These are phyloP conservation scores for Pantherophis alleghaniensis DNA, from an alignment of 2,797 vertebrate species.

Conservation along the genomic window DNA sequence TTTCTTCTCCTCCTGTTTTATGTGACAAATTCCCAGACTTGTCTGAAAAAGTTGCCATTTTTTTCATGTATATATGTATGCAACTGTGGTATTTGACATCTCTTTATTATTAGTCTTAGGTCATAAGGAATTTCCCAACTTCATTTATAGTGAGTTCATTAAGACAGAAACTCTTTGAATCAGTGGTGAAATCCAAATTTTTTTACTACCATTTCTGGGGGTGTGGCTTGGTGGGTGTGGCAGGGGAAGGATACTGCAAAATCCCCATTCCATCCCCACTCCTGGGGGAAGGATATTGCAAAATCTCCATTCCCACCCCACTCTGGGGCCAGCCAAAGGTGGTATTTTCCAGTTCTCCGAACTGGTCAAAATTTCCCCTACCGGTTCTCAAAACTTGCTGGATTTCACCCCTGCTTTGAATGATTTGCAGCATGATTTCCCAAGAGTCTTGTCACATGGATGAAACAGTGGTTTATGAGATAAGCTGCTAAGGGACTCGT, in stretches of 20 bases:
- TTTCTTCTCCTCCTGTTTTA: background rate
- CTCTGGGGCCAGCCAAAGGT: no score
- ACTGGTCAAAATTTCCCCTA: no score
- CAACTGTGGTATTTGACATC: background rate
- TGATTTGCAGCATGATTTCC: background rate
- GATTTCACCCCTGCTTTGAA: background rate
- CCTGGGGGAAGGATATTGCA: no score
- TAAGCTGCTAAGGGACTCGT: background rate
- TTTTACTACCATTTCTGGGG: no score
- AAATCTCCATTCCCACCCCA: no score
- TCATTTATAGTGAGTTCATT: background rate
- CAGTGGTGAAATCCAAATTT: no score
- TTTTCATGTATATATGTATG: background rate
- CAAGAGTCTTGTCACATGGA: background rate
- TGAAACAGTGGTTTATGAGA: background rate
- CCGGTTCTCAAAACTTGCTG: no score
- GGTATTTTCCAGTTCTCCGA: no score
- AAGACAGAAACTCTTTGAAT: background rate
- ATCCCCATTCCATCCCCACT: no score
- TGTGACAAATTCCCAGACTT: background rate
- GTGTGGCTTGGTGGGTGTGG: no score
- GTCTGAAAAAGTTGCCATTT: background rate
- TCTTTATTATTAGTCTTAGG: background rate
- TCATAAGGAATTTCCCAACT: background rate
- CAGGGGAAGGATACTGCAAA: no score